phyloP scores from a whole-genome alignment of 2,797 vertebrate genomes.

The Oophaga sylvatica region DNA sequence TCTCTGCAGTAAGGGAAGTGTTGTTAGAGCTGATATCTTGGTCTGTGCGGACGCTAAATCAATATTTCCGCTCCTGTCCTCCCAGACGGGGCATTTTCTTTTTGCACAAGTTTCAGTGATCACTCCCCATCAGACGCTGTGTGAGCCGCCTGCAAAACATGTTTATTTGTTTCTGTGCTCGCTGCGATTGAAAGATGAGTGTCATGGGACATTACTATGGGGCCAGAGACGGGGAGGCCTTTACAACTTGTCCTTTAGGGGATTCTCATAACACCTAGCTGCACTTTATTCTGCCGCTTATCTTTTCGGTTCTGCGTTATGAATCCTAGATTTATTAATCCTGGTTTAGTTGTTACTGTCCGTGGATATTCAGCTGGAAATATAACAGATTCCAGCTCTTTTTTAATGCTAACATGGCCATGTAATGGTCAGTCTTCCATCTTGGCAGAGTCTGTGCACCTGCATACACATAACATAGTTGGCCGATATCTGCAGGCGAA shows the following conservation, averaged over 20 bases:
- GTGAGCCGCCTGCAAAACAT: slow-evolving; percentile 23
- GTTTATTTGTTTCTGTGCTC: not conserved
- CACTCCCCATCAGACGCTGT: slow-evolving; percentile 40
- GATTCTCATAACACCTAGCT: not conserved
- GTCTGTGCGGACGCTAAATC: not conserved
- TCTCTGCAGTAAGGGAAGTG: not conserved
- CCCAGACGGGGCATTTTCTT: slow-evolving; percentile 1
- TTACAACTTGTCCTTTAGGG: not conserved
- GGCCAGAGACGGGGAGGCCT: slow-evolving; percentile 16
- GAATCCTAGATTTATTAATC: slow-evolving; percentile 15
- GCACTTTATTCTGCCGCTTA: not conserved
- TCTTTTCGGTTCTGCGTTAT: not conserved
- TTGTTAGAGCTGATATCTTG: not conserved
- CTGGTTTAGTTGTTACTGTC: not conserved
- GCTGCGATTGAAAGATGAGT: slow-evolving; percentile 8
- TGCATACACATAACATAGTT: too few relatives aligned
- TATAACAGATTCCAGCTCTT: not conserved
- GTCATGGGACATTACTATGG: not conserved
- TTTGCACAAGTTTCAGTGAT: not conserved
- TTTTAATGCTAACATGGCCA: too few relatives aligned
- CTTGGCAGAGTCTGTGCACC: too few relatives aligned
- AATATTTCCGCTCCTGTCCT: not conserved
- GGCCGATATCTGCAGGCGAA: too few relatives aligned
- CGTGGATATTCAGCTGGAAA: not conserved
- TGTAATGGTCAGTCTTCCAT: too few relatives aligned